Base-by-base conservation (phyloP, 2,888 invertebrate genomes). In the Julus scanicus region DNA sequence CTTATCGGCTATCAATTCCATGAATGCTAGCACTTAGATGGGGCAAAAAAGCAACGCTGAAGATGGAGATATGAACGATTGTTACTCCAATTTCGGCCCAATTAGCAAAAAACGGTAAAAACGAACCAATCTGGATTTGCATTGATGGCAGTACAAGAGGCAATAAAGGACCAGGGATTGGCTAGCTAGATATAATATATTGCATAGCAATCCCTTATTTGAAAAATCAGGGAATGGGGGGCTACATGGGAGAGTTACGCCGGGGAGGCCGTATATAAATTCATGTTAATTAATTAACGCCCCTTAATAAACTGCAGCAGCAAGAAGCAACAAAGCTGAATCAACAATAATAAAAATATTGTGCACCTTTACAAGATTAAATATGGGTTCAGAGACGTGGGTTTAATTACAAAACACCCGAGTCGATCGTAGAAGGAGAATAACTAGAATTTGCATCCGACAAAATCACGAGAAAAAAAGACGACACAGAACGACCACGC, bases 121-220 rank as follows among this genome's bases (percentile, higher is more conserved):
- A 53, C 37, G 0, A 80, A 37, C 37, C 13, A 37, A 37, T 37
- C 37, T 15, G 11, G 80, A 37, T 80, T 80, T 80, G 80, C 80
- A 80, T 80, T 37, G 80, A 80, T 80, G 80, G 80, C 80, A 80
- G 80, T 80, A 80, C 37, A 15, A 80, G 37, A 80, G 80, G 37
- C 37, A 80, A 80, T 80, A 80, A 80, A 80, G 80, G 80, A 80
- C 80, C 80, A 80, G 80, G 80, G 80, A 80, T 80, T 80, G 80
- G 80, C 80, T 80, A 80, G 80, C 80, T 80, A 80, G 80, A 80
- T 80, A 80, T 80, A 80, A 80, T 37, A 80, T 80, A 80, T 80
- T 80, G 80, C 80, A 80, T 80, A 80, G 80, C 80, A 80, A 80
- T 80, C 80, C 80, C 80, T 80, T 80, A 80, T 80, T 39, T 80